Evolutionary conservation across 1,140 invertebrate species (phyloP), one percentile per base, ranked within the genome.

Genomic region (Magallana gigas): DNA sequence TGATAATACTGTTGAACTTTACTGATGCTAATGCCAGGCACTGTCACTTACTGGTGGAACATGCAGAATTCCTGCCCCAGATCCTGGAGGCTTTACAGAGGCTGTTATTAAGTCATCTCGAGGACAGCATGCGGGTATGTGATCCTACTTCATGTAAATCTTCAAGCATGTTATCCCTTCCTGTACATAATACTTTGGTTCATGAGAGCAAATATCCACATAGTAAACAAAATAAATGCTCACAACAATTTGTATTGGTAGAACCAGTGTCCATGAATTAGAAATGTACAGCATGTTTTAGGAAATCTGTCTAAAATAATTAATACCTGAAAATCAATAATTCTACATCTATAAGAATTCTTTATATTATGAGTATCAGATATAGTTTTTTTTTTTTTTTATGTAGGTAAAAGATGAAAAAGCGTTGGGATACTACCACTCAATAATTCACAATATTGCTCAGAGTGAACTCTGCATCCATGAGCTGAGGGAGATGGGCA

Each of bases 401-500:
- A 11, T 80, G 56, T 57, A 87, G 85, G 80, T 16, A 29, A 58
- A 83, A 6, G 76, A 62, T 18, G 81, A 3, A n/a, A 87, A 83
- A 83, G 36, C 83, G 7, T 12, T 83, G 14, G 14, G 23, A 8
- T 62, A 18, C 12, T 82, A 36, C 12, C 18, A 83, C 57, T 60
- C 76, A n/a, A 83, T 83, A 29, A 8, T 83, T 11, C 86, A 88
- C 83, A 88, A 88, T 71, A 84, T 85, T 8, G 76, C 83, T 3
- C 68, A 58, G 57, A 68, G 57, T 48, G 87, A 88, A 36, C 12
- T 60, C 11, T 48, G 80, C 62, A 85, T 57, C 12, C 14, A 11
- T 3, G 62, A 18, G 18, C 14, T 88, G 29, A 57, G 59, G 8
- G 60, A 76, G 14, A 9, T 7, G 23, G 87, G 83, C 14, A 81